Evolutionary conservation across 2,797 vertebrate genomes (phyloP).

Genomic region (Stomatorhinus walkeri): DNA sequence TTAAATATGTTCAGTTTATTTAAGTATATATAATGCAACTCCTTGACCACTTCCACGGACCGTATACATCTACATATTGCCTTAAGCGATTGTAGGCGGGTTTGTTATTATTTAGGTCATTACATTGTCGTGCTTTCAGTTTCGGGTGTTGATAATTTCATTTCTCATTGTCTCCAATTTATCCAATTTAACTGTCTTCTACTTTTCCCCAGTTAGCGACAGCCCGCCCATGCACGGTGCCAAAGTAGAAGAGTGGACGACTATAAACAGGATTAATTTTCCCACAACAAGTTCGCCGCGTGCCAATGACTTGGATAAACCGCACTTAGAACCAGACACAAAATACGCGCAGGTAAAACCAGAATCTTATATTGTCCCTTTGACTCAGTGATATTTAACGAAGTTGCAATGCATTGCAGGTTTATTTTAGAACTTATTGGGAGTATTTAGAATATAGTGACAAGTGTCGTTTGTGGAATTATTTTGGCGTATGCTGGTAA

Average conservation of each 20-base stretch:
- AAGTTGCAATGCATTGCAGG: not conserved
- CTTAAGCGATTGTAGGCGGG: not conserved
- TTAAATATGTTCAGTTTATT: not conserved
- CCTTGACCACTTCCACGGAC: not conserved
- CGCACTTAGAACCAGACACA: conserved; percentile 78
- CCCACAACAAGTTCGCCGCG: conserved; percentile 67
- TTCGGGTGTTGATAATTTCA: not conserved
- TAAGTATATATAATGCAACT: not conserved
- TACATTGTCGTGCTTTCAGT: not conserved
- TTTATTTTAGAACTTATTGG: not conserved
- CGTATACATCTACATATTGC: not conserved
- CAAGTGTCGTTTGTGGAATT: not conserved
- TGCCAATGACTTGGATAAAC: conserved; percentile 79
- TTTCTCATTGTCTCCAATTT: not conserved
- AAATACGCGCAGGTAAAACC: conserved; percentile 71
- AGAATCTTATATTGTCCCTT: not conserved
- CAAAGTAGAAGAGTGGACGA: conserved; percentile 87
- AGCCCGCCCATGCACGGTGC: conserved; percentile 77
- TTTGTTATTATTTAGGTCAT: not conserved
- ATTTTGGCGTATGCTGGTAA: not conserved
- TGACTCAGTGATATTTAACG: not conserved
- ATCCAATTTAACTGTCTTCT: conserved; percentile 24
- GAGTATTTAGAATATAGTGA: not conserved
- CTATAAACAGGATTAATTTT: conserved; percentile 73
- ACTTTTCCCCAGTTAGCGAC: conserved; percentile 73